These are phyloP conservation scores for Pterocles orientalis DNA, from an alignment of 2,113 vertebrate genomes.

Conservation along the genomic window DNA sequence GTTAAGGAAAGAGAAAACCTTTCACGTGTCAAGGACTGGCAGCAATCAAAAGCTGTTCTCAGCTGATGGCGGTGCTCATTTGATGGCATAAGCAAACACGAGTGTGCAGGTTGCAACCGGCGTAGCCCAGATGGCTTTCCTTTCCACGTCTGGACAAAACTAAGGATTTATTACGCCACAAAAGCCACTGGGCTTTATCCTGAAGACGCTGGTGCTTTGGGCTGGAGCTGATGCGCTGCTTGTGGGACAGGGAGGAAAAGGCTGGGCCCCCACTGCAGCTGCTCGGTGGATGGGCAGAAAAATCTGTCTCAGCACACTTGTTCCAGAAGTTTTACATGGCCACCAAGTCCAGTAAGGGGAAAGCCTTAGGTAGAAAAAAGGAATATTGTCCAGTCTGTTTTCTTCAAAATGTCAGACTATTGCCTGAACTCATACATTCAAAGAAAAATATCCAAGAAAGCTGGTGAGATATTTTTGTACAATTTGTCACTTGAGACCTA, in stretches of 20 bases:
- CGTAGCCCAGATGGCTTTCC: neutral
- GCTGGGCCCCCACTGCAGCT: neutral
- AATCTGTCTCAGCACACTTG: rapidly evolving
- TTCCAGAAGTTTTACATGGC: neutral
- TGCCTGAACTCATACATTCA: neutral
- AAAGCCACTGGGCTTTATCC: neutral
- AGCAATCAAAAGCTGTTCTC: neutral
- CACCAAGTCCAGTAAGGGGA: neutral
- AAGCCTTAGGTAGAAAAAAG: neutral
- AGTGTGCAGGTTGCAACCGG: neutral
- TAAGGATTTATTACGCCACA: neutral
- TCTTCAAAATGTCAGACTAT: neutral
- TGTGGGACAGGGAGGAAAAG: neutral
- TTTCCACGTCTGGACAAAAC: neutral
- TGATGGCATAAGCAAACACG: neutral
- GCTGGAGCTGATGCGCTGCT: neutral
- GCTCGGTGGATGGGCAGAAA: neutral
- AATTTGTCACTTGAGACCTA: neutral
- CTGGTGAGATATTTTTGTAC: neutral
- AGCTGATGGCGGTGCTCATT: neutral
- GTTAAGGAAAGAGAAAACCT: neutral
- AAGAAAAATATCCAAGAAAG: neutral
- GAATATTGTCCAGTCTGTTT: neutral
- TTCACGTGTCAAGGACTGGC: neutral
- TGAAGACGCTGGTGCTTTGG: neutral